Evolutionary conservation across 2,888 invertebrate species (phyloP).

Genomic region (Drosophila paucipuncta): DNA sequence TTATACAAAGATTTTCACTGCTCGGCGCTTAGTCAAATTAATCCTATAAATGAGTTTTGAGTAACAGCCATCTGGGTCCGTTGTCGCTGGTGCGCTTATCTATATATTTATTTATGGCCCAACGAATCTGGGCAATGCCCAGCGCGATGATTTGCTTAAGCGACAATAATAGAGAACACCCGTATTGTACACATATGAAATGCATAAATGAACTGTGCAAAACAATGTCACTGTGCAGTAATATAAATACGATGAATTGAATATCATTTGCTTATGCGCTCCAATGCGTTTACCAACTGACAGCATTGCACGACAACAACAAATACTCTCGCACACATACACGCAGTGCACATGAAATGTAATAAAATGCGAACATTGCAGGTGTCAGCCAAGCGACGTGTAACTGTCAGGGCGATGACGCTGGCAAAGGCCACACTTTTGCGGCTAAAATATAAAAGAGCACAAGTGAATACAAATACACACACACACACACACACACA

Average conservation of each 20-base stretch:
- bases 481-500: slow-evolving; percentile 5
- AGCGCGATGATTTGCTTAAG: neutral
- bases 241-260: slow-evolving; percentile 74
- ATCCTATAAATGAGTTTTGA: slow-evolving; percentile 72
- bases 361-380: slow-evolving; percentile 81
- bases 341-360: slow-evolving; percentile 60
- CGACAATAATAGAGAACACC: slow-evolving; percentile 2
- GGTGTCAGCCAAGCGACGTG: slow-evolving; percentile 74
- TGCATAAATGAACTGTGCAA: slow-evolving; percentile 42
- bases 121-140: neutral
- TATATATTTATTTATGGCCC: neutral
- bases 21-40: slow-evolving; percentile 63
- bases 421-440: slow-evolving; percentile 72
- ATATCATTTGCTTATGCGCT: slow-evolving; percentile 80
- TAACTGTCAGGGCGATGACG: slow-evolving; percentile 69
- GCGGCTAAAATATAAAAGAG: slow-evolving; percentile 74
- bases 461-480: slow-evolving; percentile 38
- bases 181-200: slow-evolving; percentile 11
- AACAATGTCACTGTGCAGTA: slow-evolving; percentile 42
- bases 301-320: slow-evolving; percentile 47
- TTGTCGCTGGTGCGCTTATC: slow-evolving; percentile 31
- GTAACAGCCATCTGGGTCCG: slow-evolving; percentile 46
- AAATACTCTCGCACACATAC: slow-evolving; percentile 15
- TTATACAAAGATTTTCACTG: slow-evolving; percentile 35
- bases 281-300: slow-evolving; percentile 73